Evolutionary conservation across 2,797 vertebrate genomes (phyloP).

Genomic region (Enteromius thamalakanensis): DNA sequence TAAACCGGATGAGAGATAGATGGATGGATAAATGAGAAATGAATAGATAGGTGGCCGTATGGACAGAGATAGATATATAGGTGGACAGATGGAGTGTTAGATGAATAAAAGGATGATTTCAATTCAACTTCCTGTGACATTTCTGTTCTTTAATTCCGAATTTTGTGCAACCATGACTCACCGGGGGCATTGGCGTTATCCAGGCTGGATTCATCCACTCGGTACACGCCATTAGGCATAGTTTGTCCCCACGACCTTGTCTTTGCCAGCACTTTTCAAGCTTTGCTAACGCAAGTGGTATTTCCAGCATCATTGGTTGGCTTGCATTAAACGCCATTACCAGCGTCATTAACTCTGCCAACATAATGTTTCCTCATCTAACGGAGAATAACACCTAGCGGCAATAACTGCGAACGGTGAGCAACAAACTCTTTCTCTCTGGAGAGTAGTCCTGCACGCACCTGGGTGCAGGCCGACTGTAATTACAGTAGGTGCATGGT

Average conservation of each 20-base stretch:
- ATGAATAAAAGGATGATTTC: background rate
- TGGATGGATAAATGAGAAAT: too few relatives aligned
- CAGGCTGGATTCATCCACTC: conserved; percentile 20
- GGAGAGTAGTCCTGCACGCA: conserved; percentile 7
- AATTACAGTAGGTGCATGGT: conserved; percentile 42
- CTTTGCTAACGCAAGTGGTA: conserved; percentile 41
- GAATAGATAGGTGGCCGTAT: background rate
- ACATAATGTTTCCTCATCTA: conserved; percentile 41
- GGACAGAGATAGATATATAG: background rate
- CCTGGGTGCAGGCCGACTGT: conserved; percentile 10
- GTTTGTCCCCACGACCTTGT: conserved; percentile 33
- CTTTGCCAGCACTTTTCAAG: conserved; percentile 38
- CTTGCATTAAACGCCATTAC: conserved; percentile 44
- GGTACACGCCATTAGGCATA: conserved; percentile 1
- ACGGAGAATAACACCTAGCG: conserved; percentile 44
- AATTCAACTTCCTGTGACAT: background rate
- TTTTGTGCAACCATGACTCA: background rate
- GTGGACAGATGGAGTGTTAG: background rate
- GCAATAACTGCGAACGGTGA: conserved; percentile 8
- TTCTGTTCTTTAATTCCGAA: background rate
- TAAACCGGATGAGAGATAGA: too few relatives aligned
- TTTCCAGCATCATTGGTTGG: conserved; percentile 45
- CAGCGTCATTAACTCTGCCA: conserved; percentile 46
- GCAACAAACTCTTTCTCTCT: conserved; percentile 19
- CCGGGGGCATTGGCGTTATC: background rate